Evolutionary conservation across 1,140 invertebrate species (phyloP).

Genomic region (Penaeus chinensis): DNA sequence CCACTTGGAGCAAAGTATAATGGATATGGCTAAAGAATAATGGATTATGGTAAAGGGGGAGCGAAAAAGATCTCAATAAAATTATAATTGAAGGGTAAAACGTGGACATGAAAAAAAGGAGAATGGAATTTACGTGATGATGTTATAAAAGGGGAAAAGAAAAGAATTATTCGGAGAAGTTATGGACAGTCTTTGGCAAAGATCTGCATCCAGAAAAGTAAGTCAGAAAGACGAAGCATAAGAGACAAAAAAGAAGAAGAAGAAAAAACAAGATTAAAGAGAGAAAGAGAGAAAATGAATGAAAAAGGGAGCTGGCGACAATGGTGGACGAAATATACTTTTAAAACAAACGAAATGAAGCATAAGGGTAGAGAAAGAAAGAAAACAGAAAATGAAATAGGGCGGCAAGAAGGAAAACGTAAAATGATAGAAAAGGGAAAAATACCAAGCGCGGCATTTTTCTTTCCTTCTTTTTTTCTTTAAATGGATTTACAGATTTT

Average conservation of each 20-base stretch:
- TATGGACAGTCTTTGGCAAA: too few species aligned
- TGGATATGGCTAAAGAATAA: background rate
- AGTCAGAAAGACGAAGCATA: too few species aligned
- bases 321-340: background rate
- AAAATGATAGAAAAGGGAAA: background rate
- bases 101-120: too few species aligned
- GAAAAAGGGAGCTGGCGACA: background rate
- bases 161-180: too few species aligned
- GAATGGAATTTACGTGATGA: too few species aligned
- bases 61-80: too few species aligned
- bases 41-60: background rate
- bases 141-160: too few species aligned
- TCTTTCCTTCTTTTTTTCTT: slow-evolving; percentile 11
- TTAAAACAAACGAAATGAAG: background rate
- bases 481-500: too few species aligned
- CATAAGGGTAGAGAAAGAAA: slow-evolving; percentile 4
- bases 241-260: background rate
- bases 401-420: background rate
- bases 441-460: background rate
- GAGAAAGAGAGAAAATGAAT: background rate
- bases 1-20: background rate
- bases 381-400: too few species aligned
- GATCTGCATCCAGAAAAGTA: too few species aligned
- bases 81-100: too few species aligned
- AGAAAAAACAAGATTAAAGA: background rate